Evolutionary conservation across 2,888 invertebrate species (phyloP).

Genomic region (Therioaphis trifolii): DNA sequence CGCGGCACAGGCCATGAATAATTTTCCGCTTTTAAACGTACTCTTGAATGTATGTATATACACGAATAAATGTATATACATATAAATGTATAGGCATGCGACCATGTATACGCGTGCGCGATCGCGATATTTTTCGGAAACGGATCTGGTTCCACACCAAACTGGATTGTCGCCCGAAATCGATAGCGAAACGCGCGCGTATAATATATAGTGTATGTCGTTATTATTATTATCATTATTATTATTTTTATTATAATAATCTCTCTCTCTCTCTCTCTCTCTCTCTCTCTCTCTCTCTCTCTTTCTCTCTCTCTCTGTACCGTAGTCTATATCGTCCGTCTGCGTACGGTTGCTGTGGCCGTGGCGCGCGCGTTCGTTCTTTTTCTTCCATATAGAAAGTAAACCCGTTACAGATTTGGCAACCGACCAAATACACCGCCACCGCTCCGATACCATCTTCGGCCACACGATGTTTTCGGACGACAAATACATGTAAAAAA

Average conservation of each 20-base stretch:
- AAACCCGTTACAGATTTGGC: slow-evolving; percentile 48
- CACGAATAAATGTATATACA: too few relatives aligned
- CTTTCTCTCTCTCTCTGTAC: not conserved
- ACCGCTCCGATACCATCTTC: slow-evolving; percentile 42
- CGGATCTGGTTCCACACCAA: slow-evolving; percentile 59
- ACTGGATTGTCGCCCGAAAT: slow-evolving; percentile 61
- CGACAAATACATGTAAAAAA: not conserved
- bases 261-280: too few relatives aligned
- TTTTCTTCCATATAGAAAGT: slow-evolving; percentile 51
- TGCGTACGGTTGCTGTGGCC: not conserved
- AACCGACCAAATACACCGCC: slow-evolving; percentile 14
- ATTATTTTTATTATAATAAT: too few relatives aligned
- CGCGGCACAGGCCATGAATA: slow-evolving; percentile 43
- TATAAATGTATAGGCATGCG: too few relatives aligned
- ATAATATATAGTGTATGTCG: not conserved
- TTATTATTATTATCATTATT: too few relatives aligned
- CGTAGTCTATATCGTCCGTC: too few relatives aligned
- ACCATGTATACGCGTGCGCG: not conserved
- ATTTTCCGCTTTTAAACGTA: slow-evolving; percentile 31
- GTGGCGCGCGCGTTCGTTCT: not conserved
- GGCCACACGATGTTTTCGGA: slow-evolving; percentile 32
- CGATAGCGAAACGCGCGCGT: slow-evolving; percentile 26
- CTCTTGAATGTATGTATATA: too few relatives aligned
- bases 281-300: not conserved
- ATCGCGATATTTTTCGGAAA: slow-evolving; percentile 50